Percentiles rank a stretch among this genome's conserved stretches.
These are phyloP conservation scores for Dromas ardeola DNA, from an alignment of 2,113 vertebrate species.

Conservation along the genomic window DNA sequence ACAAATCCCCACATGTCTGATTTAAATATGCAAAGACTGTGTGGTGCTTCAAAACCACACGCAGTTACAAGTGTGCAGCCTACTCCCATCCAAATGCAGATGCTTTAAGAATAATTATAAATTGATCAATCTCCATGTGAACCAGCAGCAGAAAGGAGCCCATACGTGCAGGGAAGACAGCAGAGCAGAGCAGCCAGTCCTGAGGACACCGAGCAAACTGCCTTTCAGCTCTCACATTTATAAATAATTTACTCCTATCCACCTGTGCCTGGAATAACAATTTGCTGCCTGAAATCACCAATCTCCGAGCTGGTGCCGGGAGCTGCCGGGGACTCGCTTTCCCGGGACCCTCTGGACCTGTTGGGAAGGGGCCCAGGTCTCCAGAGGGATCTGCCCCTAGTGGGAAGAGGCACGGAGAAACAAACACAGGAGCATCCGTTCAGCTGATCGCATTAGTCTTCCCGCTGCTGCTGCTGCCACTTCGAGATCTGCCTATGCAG, in stretches of 20 bases:
- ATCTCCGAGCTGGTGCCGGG: neutral
- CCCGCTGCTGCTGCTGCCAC: neutral
- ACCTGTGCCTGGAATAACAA: conserved; percentile 39
- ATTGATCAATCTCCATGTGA: neutral
- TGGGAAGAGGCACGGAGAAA: neutral
- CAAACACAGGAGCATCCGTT: neutral
- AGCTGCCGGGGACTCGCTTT: neutral
- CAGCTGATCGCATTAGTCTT: neutral
- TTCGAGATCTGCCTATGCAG: neutral
- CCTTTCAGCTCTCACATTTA: conserved; percentile 4
- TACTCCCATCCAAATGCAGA: neutral
- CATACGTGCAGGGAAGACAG: neutral
- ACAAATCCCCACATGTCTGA: neutral
- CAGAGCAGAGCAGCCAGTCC: neutral
- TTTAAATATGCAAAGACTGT: neutral
- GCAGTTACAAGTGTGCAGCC: neutral
- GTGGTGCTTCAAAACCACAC: neutral
- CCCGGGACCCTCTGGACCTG: neutral
- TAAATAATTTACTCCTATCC: conserved; percentile 25
- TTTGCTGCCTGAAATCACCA: neutral
- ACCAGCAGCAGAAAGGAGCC: neutral
- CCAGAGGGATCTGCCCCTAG: conserved; percentile 7
- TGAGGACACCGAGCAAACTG: neutral
- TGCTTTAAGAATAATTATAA: neutral
- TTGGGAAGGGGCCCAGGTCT: neutral